phyloP scores from a whole-genome alignment of 2,888 invertebrate genomes.

The Drosophila subsilvestris region DNA sequence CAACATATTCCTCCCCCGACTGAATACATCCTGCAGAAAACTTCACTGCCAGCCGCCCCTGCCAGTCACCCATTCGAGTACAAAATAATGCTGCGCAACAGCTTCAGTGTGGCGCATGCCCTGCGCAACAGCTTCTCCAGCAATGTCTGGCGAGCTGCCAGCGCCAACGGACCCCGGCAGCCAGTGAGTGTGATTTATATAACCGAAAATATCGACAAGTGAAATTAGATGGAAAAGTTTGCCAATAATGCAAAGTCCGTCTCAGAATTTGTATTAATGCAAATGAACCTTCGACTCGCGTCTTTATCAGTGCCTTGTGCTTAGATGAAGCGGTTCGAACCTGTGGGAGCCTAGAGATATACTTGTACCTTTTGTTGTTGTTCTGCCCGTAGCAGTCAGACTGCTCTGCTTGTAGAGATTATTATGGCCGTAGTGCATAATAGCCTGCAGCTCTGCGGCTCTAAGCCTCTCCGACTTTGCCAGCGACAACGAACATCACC shows the following conservation, averaged over 20 bases:
- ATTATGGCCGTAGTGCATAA: neutral
- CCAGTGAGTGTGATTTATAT: conserved; percentile 65
- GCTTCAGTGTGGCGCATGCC: conserved; percentile 44
- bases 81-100: conserved; percentile 64
- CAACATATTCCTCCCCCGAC: conserved; percentile 11
- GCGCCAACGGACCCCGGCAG: conserved; percentile 69
- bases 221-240: conserved; percentile 9
- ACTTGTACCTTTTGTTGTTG: neutral
- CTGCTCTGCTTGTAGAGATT: neutral
- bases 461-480: neutral
- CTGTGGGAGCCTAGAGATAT: conserved; percentile 5
- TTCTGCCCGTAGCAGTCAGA: neutral
- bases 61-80: neutral
- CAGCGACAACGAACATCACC: neutral
- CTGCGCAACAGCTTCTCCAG: conserved; percentile 56
- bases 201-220: conserved; percentile 6
- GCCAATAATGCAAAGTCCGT: conserved; percentile 33
- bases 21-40: conserved; percentile 16
- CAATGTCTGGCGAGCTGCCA: conserved; percentile 63
- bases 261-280: conserved; percentile 1
- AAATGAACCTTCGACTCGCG: conserved; percentile 18
- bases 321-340: conserved; percentile 27
- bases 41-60: too few species aligned
- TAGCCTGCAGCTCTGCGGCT: neutral
- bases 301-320: conserved; percentile 38